Conservation (phyloP, 2,797 vertebrate genomes). For the Nyctalus aviator region DNA sequence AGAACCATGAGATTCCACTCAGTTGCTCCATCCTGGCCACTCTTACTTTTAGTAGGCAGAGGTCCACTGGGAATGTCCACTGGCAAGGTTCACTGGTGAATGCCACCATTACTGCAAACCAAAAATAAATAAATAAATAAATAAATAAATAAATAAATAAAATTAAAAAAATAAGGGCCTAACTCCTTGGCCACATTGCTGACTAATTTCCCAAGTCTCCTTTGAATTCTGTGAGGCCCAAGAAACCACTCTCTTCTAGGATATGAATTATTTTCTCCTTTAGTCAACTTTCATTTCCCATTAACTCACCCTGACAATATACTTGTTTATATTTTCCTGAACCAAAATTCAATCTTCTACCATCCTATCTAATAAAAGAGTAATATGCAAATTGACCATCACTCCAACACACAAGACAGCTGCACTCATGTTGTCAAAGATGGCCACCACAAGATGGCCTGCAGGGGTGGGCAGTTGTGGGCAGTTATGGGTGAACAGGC, state of each 20-base stretch:
- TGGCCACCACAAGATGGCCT: too few species aligned
- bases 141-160: too few species aligned
- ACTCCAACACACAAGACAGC: too few species aligned
- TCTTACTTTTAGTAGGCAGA: background rate
- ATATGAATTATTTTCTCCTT: background rate
- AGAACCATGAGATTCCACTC: background rate
- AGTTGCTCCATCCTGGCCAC: rapidly evolving
- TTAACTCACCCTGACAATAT: background rate
- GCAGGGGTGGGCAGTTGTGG: too few species aligned
- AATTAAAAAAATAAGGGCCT: background rate
- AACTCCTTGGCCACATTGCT: background rate
- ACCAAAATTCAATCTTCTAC: background rate
- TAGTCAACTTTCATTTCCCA: background rate
- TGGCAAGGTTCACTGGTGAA: background rate
- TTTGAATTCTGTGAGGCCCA: background rate
- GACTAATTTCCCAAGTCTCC: background rate
- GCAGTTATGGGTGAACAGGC: too few species aligned
- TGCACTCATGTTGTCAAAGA: too few species aligned
- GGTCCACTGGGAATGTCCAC: too few species aligned
- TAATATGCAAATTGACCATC: too few species aligned
- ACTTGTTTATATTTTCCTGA: background rate
- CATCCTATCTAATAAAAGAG: background rate
- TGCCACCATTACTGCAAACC: background rate
- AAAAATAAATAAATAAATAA: background rate
- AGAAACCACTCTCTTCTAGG: background rate